Conservation (phyloP, 2,888 invertebrate species). For the Tetragonula carbonaria region DNA sequence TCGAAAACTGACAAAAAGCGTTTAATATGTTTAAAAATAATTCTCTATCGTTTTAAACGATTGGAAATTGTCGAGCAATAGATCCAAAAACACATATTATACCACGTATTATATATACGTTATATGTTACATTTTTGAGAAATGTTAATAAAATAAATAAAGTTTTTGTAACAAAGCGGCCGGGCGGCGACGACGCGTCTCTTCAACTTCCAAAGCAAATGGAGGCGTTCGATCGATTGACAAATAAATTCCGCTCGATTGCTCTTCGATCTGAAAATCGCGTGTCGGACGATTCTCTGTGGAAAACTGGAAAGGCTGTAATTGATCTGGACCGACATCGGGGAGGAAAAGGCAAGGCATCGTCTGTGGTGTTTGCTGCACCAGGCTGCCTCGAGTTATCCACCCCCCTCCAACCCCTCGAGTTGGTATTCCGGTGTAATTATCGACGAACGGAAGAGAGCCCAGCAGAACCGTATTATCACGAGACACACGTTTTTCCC, state of each 20-base stretch:
- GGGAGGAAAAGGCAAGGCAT: background rate
- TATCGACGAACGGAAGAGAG: conserved; percentile 61
- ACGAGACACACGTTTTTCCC: conserved; percentile 59
- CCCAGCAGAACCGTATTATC: conserved; percentile 65
- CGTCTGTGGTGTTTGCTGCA: background rate
- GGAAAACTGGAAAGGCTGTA: background rate
- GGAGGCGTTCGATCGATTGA: background rate
- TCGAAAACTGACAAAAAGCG: conserved; percentile 71
- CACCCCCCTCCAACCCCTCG: background rate
- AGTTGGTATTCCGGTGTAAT: conserved; percentile 65
- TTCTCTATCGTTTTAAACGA: background rate
- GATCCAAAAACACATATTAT: background rate
- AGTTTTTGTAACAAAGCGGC: too few relatives aligned
- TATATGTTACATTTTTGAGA: background rate
- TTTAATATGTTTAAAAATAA: conserved; percentile 4
- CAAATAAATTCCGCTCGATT: background rate
- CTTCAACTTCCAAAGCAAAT: background rate
- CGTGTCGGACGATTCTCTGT: background rate
- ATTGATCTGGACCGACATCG: background rate
- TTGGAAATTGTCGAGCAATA: too few relatives aligned
- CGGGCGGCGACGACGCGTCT: too few relatives aligned
- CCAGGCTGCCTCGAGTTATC: conserved; percentile 13
- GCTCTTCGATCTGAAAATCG: background rate
- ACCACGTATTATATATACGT: background rate
- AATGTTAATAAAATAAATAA: background rate